Percentiles rank a stretch among this genome's conserved stretches.
Conservation (phyloP, 2,113 vertebrate species). For the Myiozetetes cayanensis region DNA sequence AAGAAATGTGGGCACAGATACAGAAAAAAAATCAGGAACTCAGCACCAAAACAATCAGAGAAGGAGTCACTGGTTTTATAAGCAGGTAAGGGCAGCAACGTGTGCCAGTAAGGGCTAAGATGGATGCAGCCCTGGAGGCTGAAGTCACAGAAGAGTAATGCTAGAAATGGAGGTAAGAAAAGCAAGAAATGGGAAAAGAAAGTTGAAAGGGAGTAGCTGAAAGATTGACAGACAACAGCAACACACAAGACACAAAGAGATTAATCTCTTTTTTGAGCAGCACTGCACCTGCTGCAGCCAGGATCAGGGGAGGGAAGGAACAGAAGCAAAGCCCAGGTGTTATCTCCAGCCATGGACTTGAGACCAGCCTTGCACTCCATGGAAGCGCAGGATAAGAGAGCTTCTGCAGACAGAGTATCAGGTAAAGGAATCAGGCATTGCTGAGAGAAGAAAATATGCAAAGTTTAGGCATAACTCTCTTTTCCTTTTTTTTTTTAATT, state of each 20-base stretch:
- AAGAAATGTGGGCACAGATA: neutral
- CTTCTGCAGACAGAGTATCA: neutral
- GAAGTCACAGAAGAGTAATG: neutral
- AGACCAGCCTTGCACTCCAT: accelerated
- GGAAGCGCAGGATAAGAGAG: neutral
- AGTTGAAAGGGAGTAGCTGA: neutral
- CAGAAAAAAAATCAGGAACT: neutral
- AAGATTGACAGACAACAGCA: neutral
- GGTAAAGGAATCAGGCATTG: neutral
- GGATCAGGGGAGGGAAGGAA: neutral
- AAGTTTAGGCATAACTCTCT: neutral
- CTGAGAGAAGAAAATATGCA: neutral
- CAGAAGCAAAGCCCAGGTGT: neutral
- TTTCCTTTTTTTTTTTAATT: neutral
- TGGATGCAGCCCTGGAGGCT: neutral
- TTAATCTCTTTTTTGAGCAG: neutral
- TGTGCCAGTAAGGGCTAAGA: neutral
- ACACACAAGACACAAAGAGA: neutral
- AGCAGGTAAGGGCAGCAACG: neutral
- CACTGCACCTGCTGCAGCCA: neutral
- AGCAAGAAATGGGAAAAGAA: neutral
- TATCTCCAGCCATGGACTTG: neutral
- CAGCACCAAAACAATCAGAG: neutral
- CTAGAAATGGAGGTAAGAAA: neutral
- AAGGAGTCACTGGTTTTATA: neutral